phyloP scores from a whole-genome alignment of 2,113 vertebrate species.

The Cercocebus atys region DNA sequence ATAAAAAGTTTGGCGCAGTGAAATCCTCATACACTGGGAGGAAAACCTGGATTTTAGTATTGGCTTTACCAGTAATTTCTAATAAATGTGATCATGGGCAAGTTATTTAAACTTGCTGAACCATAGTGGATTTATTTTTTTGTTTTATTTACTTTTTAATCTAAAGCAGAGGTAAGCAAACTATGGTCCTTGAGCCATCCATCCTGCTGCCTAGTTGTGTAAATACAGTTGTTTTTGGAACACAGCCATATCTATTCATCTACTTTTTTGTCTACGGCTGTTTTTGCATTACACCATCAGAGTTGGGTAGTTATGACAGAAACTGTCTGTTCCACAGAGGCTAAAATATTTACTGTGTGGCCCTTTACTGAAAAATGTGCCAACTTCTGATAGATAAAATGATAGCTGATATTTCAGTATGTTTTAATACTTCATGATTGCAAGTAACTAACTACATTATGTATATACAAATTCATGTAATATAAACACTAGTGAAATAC shows the following conservation, averaged over 20 bases:
- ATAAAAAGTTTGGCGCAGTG: neutral
- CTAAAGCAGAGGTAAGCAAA: neutral
- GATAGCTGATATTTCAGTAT: neutral
- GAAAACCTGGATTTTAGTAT: neutral
- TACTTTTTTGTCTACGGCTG: neutral
- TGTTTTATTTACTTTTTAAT: neutral
- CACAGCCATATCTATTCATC: neutral
- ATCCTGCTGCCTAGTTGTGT: neutral
- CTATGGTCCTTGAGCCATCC: too few species aligned
- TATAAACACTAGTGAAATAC: neutral
- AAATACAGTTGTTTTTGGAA: neutral
- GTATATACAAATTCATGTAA: neutral
- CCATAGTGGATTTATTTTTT: neutral
- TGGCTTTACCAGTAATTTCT: neutral
- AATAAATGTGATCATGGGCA: neutral
- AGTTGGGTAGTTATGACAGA: neutral
- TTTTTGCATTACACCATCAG: neutral
- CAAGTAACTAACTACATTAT: neutral
- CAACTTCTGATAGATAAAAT: neutral
- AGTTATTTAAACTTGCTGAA: neutral
- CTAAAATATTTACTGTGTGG: neutral
- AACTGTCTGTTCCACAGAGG: neutral
- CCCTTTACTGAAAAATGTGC: neutral
- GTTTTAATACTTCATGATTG: neutral
- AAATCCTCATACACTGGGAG: accelerated